Conservation (phyloP, 92 coral and sea anemone species). For the Metridium senile region DNA sequence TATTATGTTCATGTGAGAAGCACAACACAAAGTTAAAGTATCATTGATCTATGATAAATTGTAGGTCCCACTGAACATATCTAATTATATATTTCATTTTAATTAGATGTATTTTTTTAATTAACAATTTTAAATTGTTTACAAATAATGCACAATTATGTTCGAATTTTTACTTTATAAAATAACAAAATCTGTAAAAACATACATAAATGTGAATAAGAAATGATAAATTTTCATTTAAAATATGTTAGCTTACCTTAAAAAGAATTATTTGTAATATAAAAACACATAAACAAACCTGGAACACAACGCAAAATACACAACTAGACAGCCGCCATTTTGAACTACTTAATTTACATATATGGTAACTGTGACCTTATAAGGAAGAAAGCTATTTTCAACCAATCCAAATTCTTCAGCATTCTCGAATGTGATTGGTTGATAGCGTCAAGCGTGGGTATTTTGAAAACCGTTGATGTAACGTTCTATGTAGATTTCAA, state of each 20-base stretch:
- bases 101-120: too few species aligned
- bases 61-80: too few species aligned
- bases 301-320: not conserved
- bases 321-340: slow-evolving; percentile 53
- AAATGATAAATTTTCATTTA: not conserved
- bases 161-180: not conserved
- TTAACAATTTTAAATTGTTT: not conserved
- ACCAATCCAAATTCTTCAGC: slow-evolving; percentile 58
- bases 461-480: slow-evolving; percentile 49
- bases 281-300: not conserved
- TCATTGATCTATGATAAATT: too few species aligned
- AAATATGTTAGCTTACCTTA: not conserved
- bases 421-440: slow-evolving; percentile 60
- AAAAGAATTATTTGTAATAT: slow-evolving; percentile 18
- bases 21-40: too few species aligned
- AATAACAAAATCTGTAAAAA: not conserved
- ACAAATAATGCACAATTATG: not conserved
- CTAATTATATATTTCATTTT: not conserved
- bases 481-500: slow-evolving; percentile 38
- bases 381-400: not conserved
- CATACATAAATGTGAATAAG: not conserved
- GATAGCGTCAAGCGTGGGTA: slow-evolving; percentile 38
- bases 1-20: too few species aligned
- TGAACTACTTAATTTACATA: slow-evolving; percentile 49
- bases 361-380: slow-evolving; percentile 60